phyloP scores from a whole-genome alignment of 2,797 vertebrate genomes.

The Paramormyrops hopkinsi region DNA sequence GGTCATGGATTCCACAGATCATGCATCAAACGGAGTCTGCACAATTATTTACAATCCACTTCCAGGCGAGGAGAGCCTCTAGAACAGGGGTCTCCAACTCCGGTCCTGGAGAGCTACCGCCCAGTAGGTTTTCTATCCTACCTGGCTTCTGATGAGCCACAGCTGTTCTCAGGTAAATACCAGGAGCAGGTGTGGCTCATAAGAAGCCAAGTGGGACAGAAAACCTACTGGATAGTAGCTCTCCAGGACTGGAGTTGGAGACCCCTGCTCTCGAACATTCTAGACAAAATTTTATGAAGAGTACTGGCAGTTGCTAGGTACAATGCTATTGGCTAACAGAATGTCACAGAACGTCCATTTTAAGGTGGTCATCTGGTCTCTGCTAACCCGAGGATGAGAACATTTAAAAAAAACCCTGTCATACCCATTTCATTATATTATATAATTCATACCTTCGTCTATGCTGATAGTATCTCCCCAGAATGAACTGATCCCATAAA shows the following conservation, averaged over 20 bases:
- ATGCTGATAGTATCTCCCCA: background rate
- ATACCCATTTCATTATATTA: background rate
- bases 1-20: background rate
- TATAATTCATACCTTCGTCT: background rate
- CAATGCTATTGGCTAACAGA: background rate
- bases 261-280: background rate
- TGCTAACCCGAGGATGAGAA: background rate
- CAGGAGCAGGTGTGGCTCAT: too few species aligned
- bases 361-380: background rate
- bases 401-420: background rate
- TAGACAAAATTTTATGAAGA: background rate
- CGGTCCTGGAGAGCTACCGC: too few species aligned
- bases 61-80: background rate
- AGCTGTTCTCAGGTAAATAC: too few species aligned
- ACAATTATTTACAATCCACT: background rate
- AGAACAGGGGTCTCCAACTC: background rate
- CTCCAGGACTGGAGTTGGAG: too few species aligned
- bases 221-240: too few species aligned
- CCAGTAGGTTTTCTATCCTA: too few species aligned
- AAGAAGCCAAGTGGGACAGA: too few species aligned
- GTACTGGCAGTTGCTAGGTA: background rate
- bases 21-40: background rate
- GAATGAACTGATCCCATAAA: background rate
- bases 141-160: too few species aligned
- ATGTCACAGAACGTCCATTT: slow-evolving; percentile 1